Percentiles rank a stretch among this genome's conserved stretches.
phyloP scores from a whole-genome alignment of 2,797 vertebrate genomes.

The Coregonus suidteri region DNA sequence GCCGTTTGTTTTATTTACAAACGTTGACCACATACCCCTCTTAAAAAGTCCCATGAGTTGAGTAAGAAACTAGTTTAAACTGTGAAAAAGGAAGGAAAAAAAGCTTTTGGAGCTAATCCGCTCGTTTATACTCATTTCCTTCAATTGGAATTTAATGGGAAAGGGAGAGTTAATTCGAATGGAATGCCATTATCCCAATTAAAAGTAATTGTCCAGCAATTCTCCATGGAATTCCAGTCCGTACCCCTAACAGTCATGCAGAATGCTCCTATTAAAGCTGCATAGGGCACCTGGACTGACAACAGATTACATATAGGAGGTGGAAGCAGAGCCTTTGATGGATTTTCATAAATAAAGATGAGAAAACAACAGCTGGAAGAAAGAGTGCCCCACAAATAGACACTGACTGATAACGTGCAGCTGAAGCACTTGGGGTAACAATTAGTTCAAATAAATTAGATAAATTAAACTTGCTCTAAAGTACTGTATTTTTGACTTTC shows the following conservation, averaged over 20 bases:
- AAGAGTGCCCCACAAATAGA: background rate
- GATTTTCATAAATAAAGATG: background rate
- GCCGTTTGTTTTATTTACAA: too few species aligned
- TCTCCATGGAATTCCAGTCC: background rate
- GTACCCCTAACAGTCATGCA: background rate
- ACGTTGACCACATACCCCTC: too few species aligned
- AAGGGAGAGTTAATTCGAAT: background rate
- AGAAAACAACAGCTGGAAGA: background rate
- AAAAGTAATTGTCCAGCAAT: conserved; percentile 9
- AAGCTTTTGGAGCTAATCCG: background rate
- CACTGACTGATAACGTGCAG: background rate
- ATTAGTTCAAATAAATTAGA: background rate
- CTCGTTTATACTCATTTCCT: background rate
- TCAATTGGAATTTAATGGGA: conserved; percentile 5
- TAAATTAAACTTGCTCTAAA: background rate
- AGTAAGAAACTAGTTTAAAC: background rate
- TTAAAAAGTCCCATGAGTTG: too few species aligned
- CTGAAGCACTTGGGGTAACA: background rate
- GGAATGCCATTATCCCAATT: conserved; percentile 16
- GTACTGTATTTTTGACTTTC: background rate
- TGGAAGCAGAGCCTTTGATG: background rate
- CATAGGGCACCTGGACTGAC: background rate
- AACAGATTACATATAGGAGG: background rate
- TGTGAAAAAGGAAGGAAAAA: background rate
- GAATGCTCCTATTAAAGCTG: background rate